These are phyloP conservation scores for Pitta sordida DNA, from an alignment of 2,113 vertebrate genomes.

Conservation along the genomic window DNA sequence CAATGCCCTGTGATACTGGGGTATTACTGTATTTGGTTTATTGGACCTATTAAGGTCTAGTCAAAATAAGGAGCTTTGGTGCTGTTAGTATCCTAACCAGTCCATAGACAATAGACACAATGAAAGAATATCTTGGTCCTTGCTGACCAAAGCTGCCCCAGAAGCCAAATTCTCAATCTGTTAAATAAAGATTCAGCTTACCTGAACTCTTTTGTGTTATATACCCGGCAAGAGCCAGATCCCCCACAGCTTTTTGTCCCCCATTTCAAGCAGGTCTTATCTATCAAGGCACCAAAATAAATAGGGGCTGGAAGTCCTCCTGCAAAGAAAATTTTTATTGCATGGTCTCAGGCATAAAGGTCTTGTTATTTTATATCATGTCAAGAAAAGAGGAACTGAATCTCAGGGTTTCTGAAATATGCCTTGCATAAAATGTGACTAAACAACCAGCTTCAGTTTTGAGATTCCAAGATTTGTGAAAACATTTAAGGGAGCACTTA, in stretches of 20 bases:
- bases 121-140: neutral
- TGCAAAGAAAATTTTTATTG: slow-evolving; percentile 68
- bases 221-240: slow-evolving; percentile 86
- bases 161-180: neutral
- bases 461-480: neutral
- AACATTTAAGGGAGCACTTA: neutral
- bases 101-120: neutral
- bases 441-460: neutral
- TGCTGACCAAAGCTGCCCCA: neutral
- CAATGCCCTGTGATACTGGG: no score
- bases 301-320: slow-evolving; percentile 93
- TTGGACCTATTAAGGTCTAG: neutral
- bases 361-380: neutral
- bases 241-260: slow-evolving; percentile 83
- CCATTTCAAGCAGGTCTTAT: slow-evolving; percentile 92
- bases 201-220: slow-evolving; percentile 86
- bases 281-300: slow-evolving; percentile 92
- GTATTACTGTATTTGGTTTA: no score
- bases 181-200: slow-evolving; percentile 18
- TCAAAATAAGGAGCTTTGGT: neutral
- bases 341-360: neutral
- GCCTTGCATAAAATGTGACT: neutral
- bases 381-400: neutral
- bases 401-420: slow-evolving; percentile 43
- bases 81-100: neutral